Conservation (phyloP, 2,888 invertebrate species). For the Platynereis dumerilii region DNA sequence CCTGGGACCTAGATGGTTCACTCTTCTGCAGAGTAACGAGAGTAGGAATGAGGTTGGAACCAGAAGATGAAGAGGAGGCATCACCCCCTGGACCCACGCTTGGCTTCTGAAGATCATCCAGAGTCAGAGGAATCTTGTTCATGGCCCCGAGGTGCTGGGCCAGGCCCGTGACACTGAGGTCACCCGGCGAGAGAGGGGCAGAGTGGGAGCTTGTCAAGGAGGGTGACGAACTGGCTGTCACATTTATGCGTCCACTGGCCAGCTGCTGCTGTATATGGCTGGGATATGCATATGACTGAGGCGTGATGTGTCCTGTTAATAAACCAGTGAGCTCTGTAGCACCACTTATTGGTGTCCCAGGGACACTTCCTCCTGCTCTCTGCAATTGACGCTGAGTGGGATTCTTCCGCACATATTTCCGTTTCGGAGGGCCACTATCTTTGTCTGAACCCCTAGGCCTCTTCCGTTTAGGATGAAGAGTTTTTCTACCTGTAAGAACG, state of each 20-base stretch:
- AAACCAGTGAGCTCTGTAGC: constrained; percentile 24
- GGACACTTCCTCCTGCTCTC: neutral
- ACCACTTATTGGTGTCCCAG: constrained; percentile 9
- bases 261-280: constrained; percentile 17
- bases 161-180: neutral
- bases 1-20: too few relatives aligned
- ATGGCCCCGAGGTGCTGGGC: neutral
- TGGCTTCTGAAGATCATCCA: constrained; percentile 8
- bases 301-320: constrained; percentile 23
- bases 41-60: too few relatives aligned
- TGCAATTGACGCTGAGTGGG: neutral
- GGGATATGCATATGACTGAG: constrained; percentile 21
- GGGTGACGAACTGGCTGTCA: neutral
- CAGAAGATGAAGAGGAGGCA: too few relatives aligned
- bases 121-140: constrained; percentile 37
- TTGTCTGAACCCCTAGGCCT: too few relatives aligned
- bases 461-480: too few relatives aligned
- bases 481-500: too few relatives aligned
- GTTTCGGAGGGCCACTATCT: too few relatives aligned
- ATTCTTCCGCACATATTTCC: neutral
- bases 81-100: too few relatives aligned
- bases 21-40: too few relatives aligned
- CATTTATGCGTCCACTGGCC: neutral
- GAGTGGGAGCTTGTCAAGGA: constrained; percentile 1
- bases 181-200: neutral